phyloP scores from a whole-genome alignment of 2,113 vertebrate genomes.

The Dinomys branickii region DNA sequence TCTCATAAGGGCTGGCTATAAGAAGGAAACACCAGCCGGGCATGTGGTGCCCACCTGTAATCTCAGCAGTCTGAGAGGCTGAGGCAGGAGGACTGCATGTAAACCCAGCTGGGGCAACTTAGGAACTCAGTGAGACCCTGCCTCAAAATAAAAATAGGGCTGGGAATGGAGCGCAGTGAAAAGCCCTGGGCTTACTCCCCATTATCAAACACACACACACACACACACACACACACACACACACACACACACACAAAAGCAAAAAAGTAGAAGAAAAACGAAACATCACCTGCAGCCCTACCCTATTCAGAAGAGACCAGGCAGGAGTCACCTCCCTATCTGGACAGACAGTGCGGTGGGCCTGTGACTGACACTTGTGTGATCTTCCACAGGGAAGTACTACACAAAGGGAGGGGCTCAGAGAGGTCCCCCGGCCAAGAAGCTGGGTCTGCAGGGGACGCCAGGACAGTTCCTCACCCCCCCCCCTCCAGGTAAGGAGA shows the following conservation, averaged over 20 bases:
- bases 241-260: not conserved
- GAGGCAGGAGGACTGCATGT: not conserved
- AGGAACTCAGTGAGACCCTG: not conserved
- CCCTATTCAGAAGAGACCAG: not conserved
- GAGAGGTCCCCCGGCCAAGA: not conserved
- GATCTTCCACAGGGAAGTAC: rapidly evolving
- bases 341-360: not conserved
- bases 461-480: not conserved
- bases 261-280: not conserved
- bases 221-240: not conserved
- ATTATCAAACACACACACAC: not conserved
- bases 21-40: not conserved
- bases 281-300: not conserved
- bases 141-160: not conserved
- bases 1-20: not conserved
- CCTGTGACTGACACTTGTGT: not conserved
- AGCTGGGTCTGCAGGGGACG: not conserved
- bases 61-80: not conserved
- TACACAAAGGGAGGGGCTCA: rapidly evolving
- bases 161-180: not conserved
- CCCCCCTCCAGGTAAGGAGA: not conserved
- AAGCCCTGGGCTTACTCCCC: not conserved
- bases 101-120: not conserved
- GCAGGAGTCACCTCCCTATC: not conserved
- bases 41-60: not conserved